These are phyloP conservation scores for Epinotia bilunana DNA, from an alignment of 2,888 invertebrate genomes.

Conservation along the genomic window DNA sequence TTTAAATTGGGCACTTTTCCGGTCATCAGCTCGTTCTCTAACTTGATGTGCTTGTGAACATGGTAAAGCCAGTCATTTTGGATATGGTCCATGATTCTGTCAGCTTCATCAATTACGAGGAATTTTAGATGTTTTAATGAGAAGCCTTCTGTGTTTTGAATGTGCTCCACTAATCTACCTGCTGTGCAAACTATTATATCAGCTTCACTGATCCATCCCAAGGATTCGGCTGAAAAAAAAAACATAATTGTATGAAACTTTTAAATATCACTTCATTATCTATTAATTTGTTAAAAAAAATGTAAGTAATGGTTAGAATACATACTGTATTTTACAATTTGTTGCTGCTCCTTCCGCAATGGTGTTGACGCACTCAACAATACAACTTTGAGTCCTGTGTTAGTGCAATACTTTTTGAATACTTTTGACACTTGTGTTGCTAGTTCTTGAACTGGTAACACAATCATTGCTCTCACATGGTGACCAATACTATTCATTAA, in stretches of 20 bases:
- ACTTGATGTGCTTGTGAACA: conserved; percentile 88
- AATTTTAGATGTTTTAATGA: conserved; percentile 89
- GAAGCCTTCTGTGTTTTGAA: conserved; percentile 92
- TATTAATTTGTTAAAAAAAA: no score
- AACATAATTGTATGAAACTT: not conserved
- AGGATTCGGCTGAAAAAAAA: conserved; percentile 80
- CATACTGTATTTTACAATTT: conserved; percentile 83
- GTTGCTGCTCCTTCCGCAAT: conserved; percentile 87
- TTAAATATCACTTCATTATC: not conserved
- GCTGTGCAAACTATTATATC: conserved; percentile 97
- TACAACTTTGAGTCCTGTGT: conserved; percentile 88
- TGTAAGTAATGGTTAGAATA: conserved; percentile 36
- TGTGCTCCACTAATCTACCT: conserved; percentile 96
- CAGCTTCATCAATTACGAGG: conserved; percentile 98
- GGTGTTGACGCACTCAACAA: conserved; percentile 88
- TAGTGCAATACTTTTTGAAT: conserved; percentile 88
- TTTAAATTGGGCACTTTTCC: conserved; percentile 81
- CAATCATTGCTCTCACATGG: conserved; percentile 92
- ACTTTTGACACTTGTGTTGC: conserved; percentile 95
- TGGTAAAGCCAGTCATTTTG: conserved; percentile 96
- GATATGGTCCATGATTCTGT: conserved; percentile 95
- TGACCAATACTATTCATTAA: conserved; percentile 86
- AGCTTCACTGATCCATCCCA: conserved; percentile 85
- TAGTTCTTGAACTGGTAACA: conserved; percentile 96
- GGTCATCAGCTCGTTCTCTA: conserved; percentile 78